Evolutionary conservation across 2,113 vertebrate genomes (phyloP).

Genomic region (Malurus cyaneus): DNA sequence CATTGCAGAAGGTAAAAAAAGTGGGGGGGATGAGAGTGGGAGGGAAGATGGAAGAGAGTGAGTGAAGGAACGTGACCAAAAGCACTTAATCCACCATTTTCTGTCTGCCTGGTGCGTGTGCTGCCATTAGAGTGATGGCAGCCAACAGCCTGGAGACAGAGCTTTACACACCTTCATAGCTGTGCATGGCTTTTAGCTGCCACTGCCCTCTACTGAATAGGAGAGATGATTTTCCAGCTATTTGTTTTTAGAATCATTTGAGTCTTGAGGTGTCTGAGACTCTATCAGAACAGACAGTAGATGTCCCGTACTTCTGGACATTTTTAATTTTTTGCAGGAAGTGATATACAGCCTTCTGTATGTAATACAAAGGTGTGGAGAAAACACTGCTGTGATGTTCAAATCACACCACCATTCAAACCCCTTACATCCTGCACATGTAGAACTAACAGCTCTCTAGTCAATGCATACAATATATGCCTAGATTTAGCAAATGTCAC

Average conservation of each 20-base stretch:
- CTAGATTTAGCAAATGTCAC: conserved; percentile 33
- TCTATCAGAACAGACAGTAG: background rate
- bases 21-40: rapidly evolving
- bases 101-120: background rate
- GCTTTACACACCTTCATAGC: background rate
- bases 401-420: background rate
- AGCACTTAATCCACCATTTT: background rate
- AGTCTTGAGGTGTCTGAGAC: background rate
- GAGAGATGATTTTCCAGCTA: background rate
- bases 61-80: background rate
- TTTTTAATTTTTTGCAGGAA: background rate
- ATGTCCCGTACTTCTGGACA: background rate
- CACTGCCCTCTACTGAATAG: conserved; percentile 45
- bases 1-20: background rate
- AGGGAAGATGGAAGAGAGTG: background rate
- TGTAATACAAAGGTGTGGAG: background rate
- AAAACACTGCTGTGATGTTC: background rate
- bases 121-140: background rate
- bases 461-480: background rate
- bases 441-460: background rate
- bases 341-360: background rate
- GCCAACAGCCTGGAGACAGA: background rate
- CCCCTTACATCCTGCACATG: background rate
- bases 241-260: background rate
- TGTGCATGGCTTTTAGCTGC: conserved; percentile 2